phyloP scores from a whole-genome alignment of 2,888 invertebrate species.

The Lithophane socia region DNA sequence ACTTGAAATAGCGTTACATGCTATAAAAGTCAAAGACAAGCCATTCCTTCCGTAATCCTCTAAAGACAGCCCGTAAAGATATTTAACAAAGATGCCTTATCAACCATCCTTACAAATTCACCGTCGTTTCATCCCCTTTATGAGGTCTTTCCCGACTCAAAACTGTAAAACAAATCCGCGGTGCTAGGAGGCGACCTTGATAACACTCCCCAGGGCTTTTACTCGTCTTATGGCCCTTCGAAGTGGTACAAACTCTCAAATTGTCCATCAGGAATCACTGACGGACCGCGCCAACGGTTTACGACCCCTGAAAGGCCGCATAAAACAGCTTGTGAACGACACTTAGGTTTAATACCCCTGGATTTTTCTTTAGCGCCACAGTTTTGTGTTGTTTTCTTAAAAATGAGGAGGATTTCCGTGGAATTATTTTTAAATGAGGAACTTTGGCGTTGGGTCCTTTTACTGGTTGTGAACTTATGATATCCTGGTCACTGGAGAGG shows the following conservation, averaged over 20 bases:
- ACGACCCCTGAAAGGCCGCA: constrained; percentile 81
- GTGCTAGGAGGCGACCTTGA: constrained; percentile 68
- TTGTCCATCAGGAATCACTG: constrained; percentile 89
- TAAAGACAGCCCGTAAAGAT: constrained; percentile 65
- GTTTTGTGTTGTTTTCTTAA: constrained; percentile 57
- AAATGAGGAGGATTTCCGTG: constrained; percentile 42
- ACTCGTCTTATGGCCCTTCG: constrained; percentile 69
- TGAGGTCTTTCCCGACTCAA: constrained; percentile 67
- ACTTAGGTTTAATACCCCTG: constrained; percentile 83
- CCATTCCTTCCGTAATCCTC: constrained; percentile 60
- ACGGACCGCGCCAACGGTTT: constrained; percentile 81
- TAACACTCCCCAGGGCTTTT: constrained; percentile 70
- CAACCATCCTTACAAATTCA: constrained; percentile 68
- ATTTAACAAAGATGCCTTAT: constrained; percentile 69
- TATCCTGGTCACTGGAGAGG: constrained; percentile 36
- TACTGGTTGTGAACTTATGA: constrained; percentile 51
- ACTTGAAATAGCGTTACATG: constrained; percentile 39
- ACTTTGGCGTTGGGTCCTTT: constrained; percentile 51
- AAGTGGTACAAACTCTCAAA: constrained; percentile 85
- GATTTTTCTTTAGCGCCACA: constrained; percentile 79
- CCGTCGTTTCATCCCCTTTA: constrained; percentile 68
- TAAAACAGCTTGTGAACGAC: constrained; percentile 87
- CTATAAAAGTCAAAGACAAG: constrained; percentile 55
- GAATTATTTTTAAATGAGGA: constrained; percentile 57
- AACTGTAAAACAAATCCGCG: constrained; percentile 76